A percentile compares a stretch with the other conserved stretches of the same genome.
Evolutionary conservation across 1,140 invertebrate genomes (phyloP).

Genomic region (Polypedilum pembai): DNA sequence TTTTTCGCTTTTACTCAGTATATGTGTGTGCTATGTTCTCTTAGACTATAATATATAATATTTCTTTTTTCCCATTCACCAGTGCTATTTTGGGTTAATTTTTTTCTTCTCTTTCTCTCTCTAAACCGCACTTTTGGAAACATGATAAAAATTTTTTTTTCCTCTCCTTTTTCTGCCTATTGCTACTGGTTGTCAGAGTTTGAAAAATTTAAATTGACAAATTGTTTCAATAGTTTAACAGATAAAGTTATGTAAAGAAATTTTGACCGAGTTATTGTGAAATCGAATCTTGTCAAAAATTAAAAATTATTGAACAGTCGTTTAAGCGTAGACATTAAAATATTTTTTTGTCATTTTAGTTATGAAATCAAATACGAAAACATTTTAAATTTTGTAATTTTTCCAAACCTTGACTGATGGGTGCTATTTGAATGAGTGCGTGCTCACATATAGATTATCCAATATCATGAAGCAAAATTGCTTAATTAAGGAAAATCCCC

Average conservation of each 20-base stretch:
- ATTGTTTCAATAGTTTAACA: no score
- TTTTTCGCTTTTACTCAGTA: background rate
- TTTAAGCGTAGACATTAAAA: no score
- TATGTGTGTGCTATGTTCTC: background rate
- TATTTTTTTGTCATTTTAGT: no score
- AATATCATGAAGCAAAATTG: background rate
- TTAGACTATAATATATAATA: background rate
- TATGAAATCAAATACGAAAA: no score
- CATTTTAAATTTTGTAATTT: no score
- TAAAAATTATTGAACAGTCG: no score
- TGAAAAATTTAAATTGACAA: background rate
- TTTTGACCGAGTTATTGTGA: no score
- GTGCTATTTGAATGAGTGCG: no score
- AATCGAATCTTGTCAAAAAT: no score
- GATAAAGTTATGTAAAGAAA: no score
- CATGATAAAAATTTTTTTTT: conserved; percentile 8
- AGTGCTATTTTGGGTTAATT: background rate
- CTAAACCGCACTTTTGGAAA: background rate
- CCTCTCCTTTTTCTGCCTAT: background rate
- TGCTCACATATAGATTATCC: background rate
- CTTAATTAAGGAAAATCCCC: conserved; percentile 5
- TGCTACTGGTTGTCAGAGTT: background rate
- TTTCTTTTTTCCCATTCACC: background rate
- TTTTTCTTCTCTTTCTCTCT: background rate
- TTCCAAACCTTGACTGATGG: no score